These are phyloP conservation scores for Penaeus indicus DNA, from an alignment of 1,140 invertebrate species.

Conservation along the genomic window DNA sequence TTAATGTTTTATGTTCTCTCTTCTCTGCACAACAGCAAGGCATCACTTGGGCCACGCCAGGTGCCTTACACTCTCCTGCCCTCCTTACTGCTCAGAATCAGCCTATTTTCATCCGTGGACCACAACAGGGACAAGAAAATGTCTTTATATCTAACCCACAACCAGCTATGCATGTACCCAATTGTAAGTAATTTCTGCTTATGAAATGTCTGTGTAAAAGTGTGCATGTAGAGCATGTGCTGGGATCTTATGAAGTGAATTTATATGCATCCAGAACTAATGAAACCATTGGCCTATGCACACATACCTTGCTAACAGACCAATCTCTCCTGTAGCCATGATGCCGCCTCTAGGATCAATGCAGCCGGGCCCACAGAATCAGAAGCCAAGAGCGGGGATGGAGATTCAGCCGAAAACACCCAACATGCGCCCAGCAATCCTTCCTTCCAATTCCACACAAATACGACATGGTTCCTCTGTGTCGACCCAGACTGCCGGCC, in stretches of 20 bases:
- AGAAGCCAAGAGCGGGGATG: slow-evolving; percentile 64
- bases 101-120: slow-evolving; percentile 85
- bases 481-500: slow-evolving; percentile 80
- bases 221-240: too few species aligned
- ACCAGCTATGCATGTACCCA: slow-evolving; percentile 75
- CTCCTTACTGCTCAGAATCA: slow-evolving; percentile 78
- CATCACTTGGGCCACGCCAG: slow-evolving; percentile 74
- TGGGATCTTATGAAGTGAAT: too few species aligned
- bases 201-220: too few species aligned
- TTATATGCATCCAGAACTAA: too few species aligned
- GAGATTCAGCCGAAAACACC: slow-evolving; percentile 71
- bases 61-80: slow-evolving; percentile 75
- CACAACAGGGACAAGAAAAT: slow-evolving; percentile 77
- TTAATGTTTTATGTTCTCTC: not conserved
- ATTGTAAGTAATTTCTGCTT: slow-evolving; percentile 72
- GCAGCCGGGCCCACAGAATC: slow-evolving; percentile 42
- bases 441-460: slow-evolving; percentile 74
- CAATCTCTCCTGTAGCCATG: slow-evolving; percentile 43
- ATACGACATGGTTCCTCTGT: slow-evolving; percentile 83
- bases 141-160: slow-evolving; percentile 91
- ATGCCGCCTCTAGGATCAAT: slow-evolving; percentile 54
- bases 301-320: too few species aligned
- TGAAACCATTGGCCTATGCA: not conserved
- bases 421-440: slow-evolving; percentile 75
- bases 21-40: slow-evolving; percentile 71